Base-by-base conservation (phyloP, 2,113 vertebrate genomes). In the Apodemus sylvaticus region DNA sequence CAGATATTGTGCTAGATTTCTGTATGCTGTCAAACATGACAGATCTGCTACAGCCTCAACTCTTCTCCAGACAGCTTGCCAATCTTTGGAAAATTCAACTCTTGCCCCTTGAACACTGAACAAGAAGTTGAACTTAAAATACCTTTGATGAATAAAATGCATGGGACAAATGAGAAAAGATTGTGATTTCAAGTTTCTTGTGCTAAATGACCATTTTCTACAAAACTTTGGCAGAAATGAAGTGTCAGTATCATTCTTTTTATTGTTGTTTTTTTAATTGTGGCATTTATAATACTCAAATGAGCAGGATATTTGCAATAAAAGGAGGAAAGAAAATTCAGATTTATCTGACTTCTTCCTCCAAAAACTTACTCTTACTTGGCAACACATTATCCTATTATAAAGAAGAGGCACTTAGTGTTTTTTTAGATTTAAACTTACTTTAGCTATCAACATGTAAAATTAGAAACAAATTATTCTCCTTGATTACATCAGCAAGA, bases 401-500 rank as follows among this genome's bases (percentile, higher is more conserved):
- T 91, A 64, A 94, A 91, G 20, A 48, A 95, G 51, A 77, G 68
- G 55, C 24, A 94, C 62, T 78, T n/a, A 88, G 17, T 81, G 51
- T n/a, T 19, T 36, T 36, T 87, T 48, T 5, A 64, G n/a, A 70
- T 0, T 78, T 85, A 76, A 34, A 36, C 74, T 74, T 16, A 73
- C 86, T 68, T 86, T 51, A 95, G 48, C n/a, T 78, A 71, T 45
- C 0, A 77, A 62, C 16, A 26, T 93, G 14, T n/a, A 86, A 82
- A 94, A 85, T 51, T 70, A 22, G 1, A n/a, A 68, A 45, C 19
- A 79, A 86, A 96, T 92, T 92, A 78, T 94, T 95, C 36, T 42
- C 24, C 91, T n/a, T 53, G 86, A 96, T 45, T 85, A 16, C 68
- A 73, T 48, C 20, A 89, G 88, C 70, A 92, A 62, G 16, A 97